phyloP scores from a whole-genome alignment of 1,140 invertebrate genomes.

The Musca domestica region DNA sequence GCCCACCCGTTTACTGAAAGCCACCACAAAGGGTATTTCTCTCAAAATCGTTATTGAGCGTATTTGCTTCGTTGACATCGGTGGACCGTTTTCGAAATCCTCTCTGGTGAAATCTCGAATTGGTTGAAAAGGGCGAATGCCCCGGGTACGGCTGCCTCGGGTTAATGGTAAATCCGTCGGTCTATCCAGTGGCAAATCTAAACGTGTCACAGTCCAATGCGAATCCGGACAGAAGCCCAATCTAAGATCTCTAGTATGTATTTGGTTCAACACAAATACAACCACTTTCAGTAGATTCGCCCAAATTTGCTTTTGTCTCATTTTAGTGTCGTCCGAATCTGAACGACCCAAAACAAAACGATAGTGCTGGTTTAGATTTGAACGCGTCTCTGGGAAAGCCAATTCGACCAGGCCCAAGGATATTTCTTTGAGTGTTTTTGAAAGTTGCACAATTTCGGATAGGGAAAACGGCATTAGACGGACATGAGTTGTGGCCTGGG shows the following conservation, averaged over 20 bases:
- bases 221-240: conserved; percentile 71
- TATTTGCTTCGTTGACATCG: conserved; percentile 83
- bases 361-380: conserved; percentile 54
- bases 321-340: conserved; percentile 42
- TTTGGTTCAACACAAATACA: conserved; percentile 72
- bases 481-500: conserved; percentile 32
- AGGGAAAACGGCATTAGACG: conserved; percentile 52
- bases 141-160: conserved; percentile 57
- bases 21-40: conserved; percentile 90
- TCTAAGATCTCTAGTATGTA: conserved; percentile 77
- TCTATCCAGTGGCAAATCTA: conserved; percentile 65
- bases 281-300: conserved; percentile 57
- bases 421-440: conserved; percentile 72
- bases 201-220: conserved; percentile 75
- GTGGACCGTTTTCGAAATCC: conserved; percentile 73
- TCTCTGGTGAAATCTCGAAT: conserved; percentile 63
- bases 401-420: conserved; percentile 86
- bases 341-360: conserved; percentile 53
- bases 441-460: conserved; percentile 62
- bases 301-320: conserved; percentile 58
- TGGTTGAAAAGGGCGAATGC: conserved; percentile 65
- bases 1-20: conserved; percentile 84
- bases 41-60: conserved; percentile 83
- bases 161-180: conserved; percentile 63
- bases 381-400: conserved; percentile 80